Base-by-base conservation (phyloP, 1,140 invertebrate species). In the Drosophila obscura region DNA sequence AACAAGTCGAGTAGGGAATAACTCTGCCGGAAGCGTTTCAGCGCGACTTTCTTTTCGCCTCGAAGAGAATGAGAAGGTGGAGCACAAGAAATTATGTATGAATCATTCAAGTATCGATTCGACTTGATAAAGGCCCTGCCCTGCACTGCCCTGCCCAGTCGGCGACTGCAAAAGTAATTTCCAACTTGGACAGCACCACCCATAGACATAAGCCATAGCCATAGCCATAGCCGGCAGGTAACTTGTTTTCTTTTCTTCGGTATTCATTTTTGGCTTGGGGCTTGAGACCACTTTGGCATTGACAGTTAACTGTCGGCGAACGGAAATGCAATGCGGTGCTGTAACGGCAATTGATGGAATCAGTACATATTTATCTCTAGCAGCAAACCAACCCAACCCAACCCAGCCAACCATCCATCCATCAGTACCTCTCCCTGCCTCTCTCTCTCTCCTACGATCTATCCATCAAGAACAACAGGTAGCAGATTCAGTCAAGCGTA, bases 301-400 rank as follows among this genome's bases (percentile, higher is more conserved):
- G 82, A 88, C 82, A 87, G 82, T 82, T 87, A 87, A 71, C 83
- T 78, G 82, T 87, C 74, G 71, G 66, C 75, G 52, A 74, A 61
- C 80, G 82, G 82, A 87, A 87, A 87, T 87, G 82, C 82, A 87
- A 78, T 87, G 83, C 72, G 83, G 69, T 87, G 78, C 75, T 64
- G 79, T 87, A 87, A 87, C 82, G 82, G 82, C 83, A 87, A 69
- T 53, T 71, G 67, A 62, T 56, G 56, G 59, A 56, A 16, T 56
- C 31, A 65, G 65, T 58, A 72, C 72, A 72, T 53, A 82, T 64
- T 52, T 48, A 69, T 49, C 31, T 41, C 19, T 9, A 11, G 31
- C 48, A 24, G 24, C 28, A 46, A 48, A 48, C 53, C 19, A 24
- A 53, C 43, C 41, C 52, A 74, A 60, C 11, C 28, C 39, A 46